Percentiles rank a stretch among this genome's conserved stretches.
These are phyloP conservation scores for Oxystoma pomonae DNA, from an alignment of 2,888 invertebrate genomes.

Conservation along the genomic window DNA sequence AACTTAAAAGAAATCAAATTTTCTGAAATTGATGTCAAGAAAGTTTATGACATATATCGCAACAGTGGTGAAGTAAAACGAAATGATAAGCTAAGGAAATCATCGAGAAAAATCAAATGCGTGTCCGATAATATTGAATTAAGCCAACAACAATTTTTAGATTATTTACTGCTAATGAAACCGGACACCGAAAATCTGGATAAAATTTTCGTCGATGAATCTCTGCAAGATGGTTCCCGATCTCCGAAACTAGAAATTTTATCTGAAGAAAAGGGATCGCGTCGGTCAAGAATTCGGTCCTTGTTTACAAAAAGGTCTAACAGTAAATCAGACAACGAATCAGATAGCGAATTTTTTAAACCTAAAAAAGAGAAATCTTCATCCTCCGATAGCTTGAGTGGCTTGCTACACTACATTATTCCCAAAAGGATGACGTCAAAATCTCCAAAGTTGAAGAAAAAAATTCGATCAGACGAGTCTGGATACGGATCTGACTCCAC, in stretches of 20 bases:
- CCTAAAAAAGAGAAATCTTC: conserved; percentile 33
- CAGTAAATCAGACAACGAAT: conserved; percentile 43
- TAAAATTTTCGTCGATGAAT: conserved; percentile 30
- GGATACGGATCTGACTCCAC: conserved; percentile 60
- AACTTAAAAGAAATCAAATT: conserved; percentile 21
- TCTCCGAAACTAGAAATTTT: conserved; percentile 28
- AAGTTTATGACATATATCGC: conserved; percentile 38
- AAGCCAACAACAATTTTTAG: conserved; percentile 42
- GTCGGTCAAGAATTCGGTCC: conserved; percentile 35
- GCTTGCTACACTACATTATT: conserved; percentile 39
- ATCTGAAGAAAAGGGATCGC: conserved; percentile 35
- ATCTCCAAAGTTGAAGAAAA: conserved; percentile 27
- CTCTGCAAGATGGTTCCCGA: conserved; percentile 33
- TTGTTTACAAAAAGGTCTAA: conserved; percentile 29
- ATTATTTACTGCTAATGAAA: conserved; percentile 42
- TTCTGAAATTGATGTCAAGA: conserved; percentile 33
- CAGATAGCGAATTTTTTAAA: conserved; percentile 30
- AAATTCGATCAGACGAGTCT: conserved; percentile 51
- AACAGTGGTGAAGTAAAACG: conserved; percentile 20
- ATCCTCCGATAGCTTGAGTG: conserved; percentile 41
- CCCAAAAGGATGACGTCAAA: conserved; percentile 37
- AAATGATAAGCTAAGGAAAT: conserved; percentile 19
- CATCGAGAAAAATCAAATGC: conserved; percentile 31
- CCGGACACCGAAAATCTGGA: conserved; percentile 39
- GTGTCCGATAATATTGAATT: conserved; percentile 38